Evolutionary conservation across 2,888 invertebrate species (phyloP), one percentile per base, ranked within the genome.

Genomic region (Linyphia triangularis): DNA sequence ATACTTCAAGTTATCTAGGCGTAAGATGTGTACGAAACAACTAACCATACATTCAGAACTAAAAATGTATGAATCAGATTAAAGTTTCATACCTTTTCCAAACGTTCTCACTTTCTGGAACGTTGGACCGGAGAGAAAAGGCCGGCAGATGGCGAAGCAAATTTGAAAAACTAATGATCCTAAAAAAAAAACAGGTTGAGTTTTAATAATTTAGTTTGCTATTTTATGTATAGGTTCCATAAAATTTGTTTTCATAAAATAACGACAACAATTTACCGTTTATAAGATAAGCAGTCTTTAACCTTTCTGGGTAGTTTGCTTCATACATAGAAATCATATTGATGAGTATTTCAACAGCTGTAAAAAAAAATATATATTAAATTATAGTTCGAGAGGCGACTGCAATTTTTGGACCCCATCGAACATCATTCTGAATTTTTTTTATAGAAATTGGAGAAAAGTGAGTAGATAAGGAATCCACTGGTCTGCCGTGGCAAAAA

Each of bases 271-370:
- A 43, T 61, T 85, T 70, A 85, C 85, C 67, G 30, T 85, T 85
- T 30, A 85, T 77, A 16, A 85, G 30, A 28, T 77, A 77, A 13
- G 59, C 85, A 9, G 51, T 19, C 37, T 85, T 85, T n/a, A 85
- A 33, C 33, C 85, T 69, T 9, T 85, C 85, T 6, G 85, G 85
- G 28, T 85, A 77, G n/a, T 85, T 77, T 19, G 61, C 40, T 28
- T 85, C 85, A 30, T 77, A 85, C 77, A 85, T 77, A 6, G 37
- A 59, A 19, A 85, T 30, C 33, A 85, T 61, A 59, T 3, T 70
- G n/a, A 77, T 69, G 1, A 85, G n/a, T 9, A 70, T 22, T 7
- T 85, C 85, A 28, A 85, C 19, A 43, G 77, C 85, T 85, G 43
- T 37, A 84, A 77, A 9, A 33, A 19, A 6, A 73, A n/a, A n/a